Conservation (phyloP, 1,140 invertebrate genomes). For the Microvelia longipes region DNA sequence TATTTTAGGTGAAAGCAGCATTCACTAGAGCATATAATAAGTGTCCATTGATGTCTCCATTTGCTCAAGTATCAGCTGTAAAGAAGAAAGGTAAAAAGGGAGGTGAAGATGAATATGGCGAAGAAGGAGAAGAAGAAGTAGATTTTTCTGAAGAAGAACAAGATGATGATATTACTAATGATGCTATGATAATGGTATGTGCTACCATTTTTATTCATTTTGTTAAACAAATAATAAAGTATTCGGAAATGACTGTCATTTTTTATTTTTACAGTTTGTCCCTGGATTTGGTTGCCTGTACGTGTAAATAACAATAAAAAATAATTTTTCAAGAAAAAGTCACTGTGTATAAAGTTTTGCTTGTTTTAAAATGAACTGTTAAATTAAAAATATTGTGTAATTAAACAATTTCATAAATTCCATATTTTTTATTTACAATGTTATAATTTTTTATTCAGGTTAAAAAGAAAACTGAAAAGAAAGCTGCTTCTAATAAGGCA, state of each 20-base stretch:
- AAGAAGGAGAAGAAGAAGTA: slow-evolving; percentile 27
- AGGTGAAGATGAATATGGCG: slow-evolving; percentile 31
- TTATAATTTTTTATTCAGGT: background rate
- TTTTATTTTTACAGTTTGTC: too few relatives aligned
- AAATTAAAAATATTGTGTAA: too few relatives aligned
- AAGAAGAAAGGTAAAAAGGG: slow-evolving; percentile 37
- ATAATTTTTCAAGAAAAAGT: too few relatives aligned
- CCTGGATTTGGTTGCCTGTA: too few relatives aligned
- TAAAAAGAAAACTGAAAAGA: background rate
- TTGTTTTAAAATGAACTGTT: too few relatives aligned
- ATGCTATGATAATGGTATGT: slow-evolving; percentile 64
- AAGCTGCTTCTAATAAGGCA: background rate
- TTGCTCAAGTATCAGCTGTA: slow-evolving; percentile 40
- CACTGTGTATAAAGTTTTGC: too few relatives aligned
- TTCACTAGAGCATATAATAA: slow-evolving; percentile 89
- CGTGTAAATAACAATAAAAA: too few relatives aligned
- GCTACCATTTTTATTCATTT: too few relatives aligned
- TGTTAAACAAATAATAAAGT: too few relatives aligned
- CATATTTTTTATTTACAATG: too few relatives aligned
- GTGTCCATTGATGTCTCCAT: slow-evolving; percentile 50
- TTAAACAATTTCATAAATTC: too few relatives aligned
- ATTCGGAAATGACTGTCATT: too few relatives aligned
- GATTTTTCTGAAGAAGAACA: slow-evolving; percentile 34
- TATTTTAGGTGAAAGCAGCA: slow-evolving; percentile 63
- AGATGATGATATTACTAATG: slow-evolving; percentile 38